Base-by-base conservation (phyloP, 1,140 invertebrate species). In the Paralvinella palmiformis region DNA sequence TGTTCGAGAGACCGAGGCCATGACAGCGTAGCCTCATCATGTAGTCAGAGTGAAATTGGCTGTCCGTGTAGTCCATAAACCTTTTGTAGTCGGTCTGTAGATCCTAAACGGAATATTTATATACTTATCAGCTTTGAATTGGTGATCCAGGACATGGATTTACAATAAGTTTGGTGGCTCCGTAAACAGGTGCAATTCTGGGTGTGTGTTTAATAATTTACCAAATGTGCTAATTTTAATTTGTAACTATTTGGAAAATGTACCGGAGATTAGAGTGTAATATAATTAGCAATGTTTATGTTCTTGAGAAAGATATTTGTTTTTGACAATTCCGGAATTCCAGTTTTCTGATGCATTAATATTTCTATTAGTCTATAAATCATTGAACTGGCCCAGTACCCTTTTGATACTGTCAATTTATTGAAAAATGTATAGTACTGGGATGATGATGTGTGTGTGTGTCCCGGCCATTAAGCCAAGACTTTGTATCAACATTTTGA, bases 51-150 rank as follows among this genome's bases (percentile, higher is more conserved):
- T 78, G 73, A 45, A 70, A 78, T 59, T 69, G 65, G 27, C 75
- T 74, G 53, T 76, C 75, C 3, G 75, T 77, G 63, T 78, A 72
- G 59, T 78, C 71, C 71, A 78, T 73, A 63, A 78, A 78, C 24
- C 72, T 61, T 52, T 69, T 70, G 63, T 78, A 78, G 62, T 78
- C 76, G 7, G 70, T 69, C 66, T 78, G 76, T 36, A 78, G 56
- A 10, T 64, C 67, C 75, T 76, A 55, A 10, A 6, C n/a, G n/a
- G n/a, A n/a, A n/a, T n/a, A n/a, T n/a, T n/a, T n/a, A n/a, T n/a
- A 50, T 27, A 50, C 17, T 6, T 27, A 15, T 17, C 20, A 7
- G 27, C 45, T 50, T 50, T n/a, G 27, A 20, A 24, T 24, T 20
- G 44, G 27, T 48, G 44, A 48, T 4, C 20, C n/a, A 48, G 4